Percentiles rank a stretch among this genome's conserved stretches.
Conservation (phyloP, 2,113 vertebrate species). For the Thunnus thynnus region DNA sequence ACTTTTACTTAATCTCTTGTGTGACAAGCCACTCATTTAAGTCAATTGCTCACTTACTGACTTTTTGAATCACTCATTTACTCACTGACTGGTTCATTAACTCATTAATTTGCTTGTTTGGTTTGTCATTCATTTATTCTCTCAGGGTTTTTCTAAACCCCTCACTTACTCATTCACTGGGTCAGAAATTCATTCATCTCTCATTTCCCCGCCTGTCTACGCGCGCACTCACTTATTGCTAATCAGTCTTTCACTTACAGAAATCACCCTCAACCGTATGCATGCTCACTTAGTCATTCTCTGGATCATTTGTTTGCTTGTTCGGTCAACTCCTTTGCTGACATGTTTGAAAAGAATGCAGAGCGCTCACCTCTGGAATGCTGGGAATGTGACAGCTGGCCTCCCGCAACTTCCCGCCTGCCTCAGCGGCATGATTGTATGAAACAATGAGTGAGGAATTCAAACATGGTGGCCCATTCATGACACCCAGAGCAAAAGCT, state of each 20-base stretch:
- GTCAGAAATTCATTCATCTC: background rate
- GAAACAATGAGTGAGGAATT: conserved; percentile 11
- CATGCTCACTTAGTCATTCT: conserved; percentile 14
- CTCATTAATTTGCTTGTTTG: background rate
- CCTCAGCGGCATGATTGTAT: background rate
- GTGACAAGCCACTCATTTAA: background rate
- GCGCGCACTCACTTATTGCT: background rate
- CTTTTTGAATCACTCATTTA: background rate
- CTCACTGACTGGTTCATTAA: background rate
- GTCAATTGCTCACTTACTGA: background rate
- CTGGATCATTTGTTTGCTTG: conserved; percentile 12
- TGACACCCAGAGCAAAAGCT: background rate
- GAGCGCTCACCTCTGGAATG: conserved; percentile 63
- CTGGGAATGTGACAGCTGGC: conserved; percentile 63
- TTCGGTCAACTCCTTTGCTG: conserved; percentile 44
- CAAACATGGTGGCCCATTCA: background rate
- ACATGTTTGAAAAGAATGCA: conserved; percentile 59
- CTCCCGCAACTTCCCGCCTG: conserved; percentile 46
- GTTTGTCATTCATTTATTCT: background rate
- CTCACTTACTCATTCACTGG: background rate
- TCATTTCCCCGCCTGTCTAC: background rate
- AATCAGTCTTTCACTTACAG: background rate
- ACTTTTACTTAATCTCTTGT: background rate
- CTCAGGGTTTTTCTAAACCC: background rate
- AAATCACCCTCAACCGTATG: background rate